These are phyloP conservation scores for Microplitis deprimator DNA, from an alignment of 2,888 invertebrate species.

Conservation along the genomic window DNA sequence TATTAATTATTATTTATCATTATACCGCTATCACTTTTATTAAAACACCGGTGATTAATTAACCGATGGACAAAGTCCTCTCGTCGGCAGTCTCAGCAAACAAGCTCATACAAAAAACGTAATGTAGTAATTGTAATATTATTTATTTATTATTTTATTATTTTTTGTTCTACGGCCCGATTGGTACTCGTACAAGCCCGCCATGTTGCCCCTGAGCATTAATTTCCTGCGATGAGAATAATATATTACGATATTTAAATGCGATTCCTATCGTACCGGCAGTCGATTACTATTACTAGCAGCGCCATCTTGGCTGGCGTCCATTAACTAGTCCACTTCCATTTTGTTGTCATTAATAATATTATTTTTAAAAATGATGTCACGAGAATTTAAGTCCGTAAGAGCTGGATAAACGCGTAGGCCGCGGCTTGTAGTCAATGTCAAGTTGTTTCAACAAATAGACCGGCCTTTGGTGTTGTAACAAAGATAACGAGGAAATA, in stretches of 20 bases:
- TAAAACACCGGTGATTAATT: not conserved
- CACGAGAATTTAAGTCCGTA: not conserved
- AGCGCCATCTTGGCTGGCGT: too few relatives aligned
- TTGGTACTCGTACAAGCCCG: not conserved
- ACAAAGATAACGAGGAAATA: constrained; percentile 48
- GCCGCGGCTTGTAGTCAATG: constrained; percentile 52
- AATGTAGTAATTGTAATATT: not conserved
- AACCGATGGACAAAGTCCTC: constrained; percentile 11
- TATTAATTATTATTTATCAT: constrained; percentile 40
- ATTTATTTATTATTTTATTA: not conserved
- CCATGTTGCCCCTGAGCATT: not conserved
- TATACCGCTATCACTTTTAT: not conserved
- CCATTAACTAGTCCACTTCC: not conserved
- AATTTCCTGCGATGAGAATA: constrained; percentile 6
- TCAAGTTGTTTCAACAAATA: constrained; percentile 47
- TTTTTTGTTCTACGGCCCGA: not conserved
- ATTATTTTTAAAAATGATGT: constrained; percentile 3
- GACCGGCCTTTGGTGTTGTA: constrained; percentile 48
- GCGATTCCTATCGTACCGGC: constrained; percentile 15
- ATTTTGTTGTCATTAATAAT: constrained; percentile 14
- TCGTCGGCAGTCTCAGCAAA: constrained; percentile 22
- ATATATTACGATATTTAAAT: not conserved
- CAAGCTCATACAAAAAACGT: constrained; percentile 28
- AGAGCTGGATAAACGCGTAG: constrained; percentile 44
- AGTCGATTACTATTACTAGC: too few relatives aligned